These are phyloP conservation scores for Steinernema khuongi DNA, from an alignment of 1,140 invertebrate genomes.

Conservation along the genomic window DNA sequence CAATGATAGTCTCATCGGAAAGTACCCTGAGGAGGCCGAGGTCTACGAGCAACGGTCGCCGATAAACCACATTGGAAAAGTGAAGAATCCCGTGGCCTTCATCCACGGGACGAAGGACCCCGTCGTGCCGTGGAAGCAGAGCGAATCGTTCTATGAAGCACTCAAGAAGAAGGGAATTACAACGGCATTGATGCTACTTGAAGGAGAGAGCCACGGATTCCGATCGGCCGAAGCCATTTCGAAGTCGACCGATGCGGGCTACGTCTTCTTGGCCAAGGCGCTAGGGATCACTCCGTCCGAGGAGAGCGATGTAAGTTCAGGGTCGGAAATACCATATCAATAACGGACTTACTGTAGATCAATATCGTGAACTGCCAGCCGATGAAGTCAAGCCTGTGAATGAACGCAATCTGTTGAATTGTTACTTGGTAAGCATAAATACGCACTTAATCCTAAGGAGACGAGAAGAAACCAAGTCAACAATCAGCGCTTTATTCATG, in stretches of 20 bases:
- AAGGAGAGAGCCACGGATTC: conserved; percentile 42
- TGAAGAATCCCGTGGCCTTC: conserved; percentile 59
- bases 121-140: conserved; percentile 45
- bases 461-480: too few species aligned
- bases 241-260: conserved; percentile 28
- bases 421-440: too few species aligned
- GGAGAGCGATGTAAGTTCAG: conserved; percentile 7
- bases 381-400: too few species aligned
- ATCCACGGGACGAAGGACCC: conserved; percentile 61
- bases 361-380: too few species aligned
- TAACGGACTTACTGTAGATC: too few species aligned
- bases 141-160: conserved; percentile 29
- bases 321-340: too few species aligned
- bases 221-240: conserved; percentile 27
- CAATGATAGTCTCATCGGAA: conserved; percentile 58
- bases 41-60: conserved; percentile 56
- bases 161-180: conserved; percentile 30
- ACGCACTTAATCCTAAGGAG: too few species aligned
- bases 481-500: too few species aligned
- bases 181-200: conserved; percentile 31
- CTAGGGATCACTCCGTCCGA: conserved; percentile 35
- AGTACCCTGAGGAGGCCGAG: conserved; percentile 48
- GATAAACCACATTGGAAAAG: conserved; percentile 56
- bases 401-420: too few species aligned
- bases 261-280: conserved; percentile 38